phyloP scores from a whole-genome alignment of 1,140 invertebrate genomes.

The Platyscapa corneri region DNA sequence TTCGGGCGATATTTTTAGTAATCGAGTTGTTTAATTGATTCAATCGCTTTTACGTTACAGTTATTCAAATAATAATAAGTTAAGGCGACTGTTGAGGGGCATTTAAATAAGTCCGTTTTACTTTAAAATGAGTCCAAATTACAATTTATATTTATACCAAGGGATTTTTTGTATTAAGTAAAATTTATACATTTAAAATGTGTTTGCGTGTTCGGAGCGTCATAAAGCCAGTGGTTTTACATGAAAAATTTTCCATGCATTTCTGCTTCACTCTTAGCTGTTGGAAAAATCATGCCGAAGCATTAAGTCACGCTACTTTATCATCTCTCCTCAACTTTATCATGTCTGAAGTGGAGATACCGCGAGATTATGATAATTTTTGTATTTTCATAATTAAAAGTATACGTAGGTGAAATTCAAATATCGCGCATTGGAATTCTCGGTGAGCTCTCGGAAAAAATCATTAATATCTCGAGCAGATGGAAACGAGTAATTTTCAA shows the following conservation, averaged over 20 bases:
- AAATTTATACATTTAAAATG: conserved; percentile 25
- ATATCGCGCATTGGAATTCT: not conserved
- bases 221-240: conserved; percentile 24
- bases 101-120: not conserved
- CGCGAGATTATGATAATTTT: conserved; percentile 41
- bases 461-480: not conserved
- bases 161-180: not conserved
- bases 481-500: not conserved
- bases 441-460: not conserved
- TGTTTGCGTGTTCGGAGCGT: not conserved
- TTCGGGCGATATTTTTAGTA: not conserved
- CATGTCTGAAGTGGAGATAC: not conserved
- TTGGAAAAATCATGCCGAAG: conserved; percentile 40
- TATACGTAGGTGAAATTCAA: not conserved
- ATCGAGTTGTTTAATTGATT: not conserved
- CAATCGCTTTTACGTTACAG: not conserved
- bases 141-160: not conserved
- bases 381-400: conserved; percentile 38
- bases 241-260: conserved; percentile 33
- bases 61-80: not conserved
- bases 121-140: not conserved
- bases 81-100: not conserved
- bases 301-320: conserved; percentile 38
- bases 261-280: not conserved
- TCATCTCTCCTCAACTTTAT: conserved; percentile 32